Evolutionary conservation across 2,797 vertebrate genomes (phyloP).

Genomic region (Pangasius macronema): DNA sequence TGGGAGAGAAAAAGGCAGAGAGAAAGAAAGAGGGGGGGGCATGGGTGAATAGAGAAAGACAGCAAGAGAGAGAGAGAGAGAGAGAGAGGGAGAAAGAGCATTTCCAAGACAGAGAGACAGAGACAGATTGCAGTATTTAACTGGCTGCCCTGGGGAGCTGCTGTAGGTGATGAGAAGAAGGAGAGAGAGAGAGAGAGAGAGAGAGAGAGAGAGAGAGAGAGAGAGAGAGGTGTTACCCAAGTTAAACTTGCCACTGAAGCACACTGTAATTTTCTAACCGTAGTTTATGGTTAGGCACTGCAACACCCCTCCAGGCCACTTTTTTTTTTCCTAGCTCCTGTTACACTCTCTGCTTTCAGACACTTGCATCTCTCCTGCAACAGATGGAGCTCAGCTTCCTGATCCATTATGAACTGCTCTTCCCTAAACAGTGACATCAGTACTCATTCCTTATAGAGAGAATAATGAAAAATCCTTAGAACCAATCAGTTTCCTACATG

Average conservation of each 20-base stretch:
- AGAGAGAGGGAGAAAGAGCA: conserved; percentile 56
- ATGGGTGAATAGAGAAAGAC: conserved; percentile 9
- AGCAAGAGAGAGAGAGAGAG: conserved; percentile 57
- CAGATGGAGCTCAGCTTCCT: conserved; percentile 24
- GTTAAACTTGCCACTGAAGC: conserved; percentile 39
- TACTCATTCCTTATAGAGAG: not conserved
- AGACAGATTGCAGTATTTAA: conserved; percentile 79
- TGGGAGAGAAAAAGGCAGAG: conserved; percentile 28
- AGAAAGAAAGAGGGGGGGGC: conserved; percentile 27
- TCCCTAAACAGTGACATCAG: conserved; percentile 1
- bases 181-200: conserved; percentile 19
- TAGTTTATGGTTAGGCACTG: conserved; percentile 6
- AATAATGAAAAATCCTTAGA: not conserved
- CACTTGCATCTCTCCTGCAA: conserved; percentile 19
- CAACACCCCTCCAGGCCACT: conserved; percentile 4
- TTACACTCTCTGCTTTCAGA: conserved; percentile 13
- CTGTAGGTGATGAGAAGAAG: conserved; percentile 70
- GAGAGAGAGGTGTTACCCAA: conserved; percentile 24
- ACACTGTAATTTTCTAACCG: conserved; percentile 26
- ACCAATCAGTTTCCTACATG: not conserved
- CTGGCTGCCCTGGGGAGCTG: conserved; percentile 72
- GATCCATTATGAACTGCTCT: conserved; percentile 9
- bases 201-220: conserved; percentile 14
- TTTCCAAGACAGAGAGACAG: conserved; percentile 66
- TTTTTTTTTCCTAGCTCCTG: not conserved